phyloP scores from a whole-genome alignment of 2,888 invertebrate species.

The Nomada ruficornis region DNA sequence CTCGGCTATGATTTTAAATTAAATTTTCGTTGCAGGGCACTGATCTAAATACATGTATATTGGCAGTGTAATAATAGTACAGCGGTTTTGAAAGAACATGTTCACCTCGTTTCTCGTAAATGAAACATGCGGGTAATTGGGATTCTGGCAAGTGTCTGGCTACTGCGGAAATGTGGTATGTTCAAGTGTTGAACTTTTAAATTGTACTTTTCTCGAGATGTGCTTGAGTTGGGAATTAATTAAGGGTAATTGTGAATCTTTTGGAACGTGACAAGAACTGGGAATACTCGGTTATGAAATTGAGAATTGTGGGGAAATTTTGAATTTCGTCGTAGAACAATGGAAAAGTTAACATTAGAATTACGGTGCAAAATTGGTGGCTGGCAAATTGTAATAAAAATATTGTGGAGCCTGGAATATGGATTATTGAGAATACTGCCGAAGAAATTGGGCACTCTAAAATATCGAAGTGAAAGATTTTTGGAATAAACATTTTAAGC shows the following conservation, averaged over 20 bases:
- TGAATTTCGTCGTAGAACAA: no score
- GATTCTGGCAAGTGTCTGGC: background rate
- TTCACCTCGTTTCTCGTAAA: background rate
- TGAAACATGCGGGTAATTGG: background rate
- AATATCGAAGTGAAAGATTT: no score
- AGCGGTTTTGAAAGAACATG: background rate
- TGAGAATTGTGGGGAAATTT: background rate
- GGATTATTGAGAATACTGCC: background rate
- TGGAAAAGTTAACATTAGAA: background rate
- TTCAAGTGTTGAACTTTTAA: background rate
- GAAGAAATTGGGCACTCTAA: background rate
- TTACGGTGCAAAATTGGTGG: background rate
- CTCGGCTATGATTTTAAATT: no score
- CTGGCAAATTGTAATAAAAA: background rate
- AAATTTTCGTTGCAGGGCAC: no score
- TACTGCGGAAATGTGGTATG: background rate
- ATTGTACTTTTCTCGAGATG: background rate
- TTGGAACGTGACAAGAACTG: background rate
- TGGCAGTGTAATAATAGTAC: background rate
- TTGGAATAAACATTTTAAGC: background rate
- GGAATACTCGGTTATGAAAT: background rate
- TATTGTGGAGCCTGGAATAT: background rate
- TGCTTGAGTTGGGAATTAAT: background rate
- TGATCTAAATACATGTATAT: no score
- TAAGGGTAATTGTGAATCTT: conserved; percentile 9